A percentile compares a stretch with the other conserved stretches of the same genome.
Conservation (phyloP, 37 sponge, comb jelly and placozoan genomes). For the Dysidea cf. avara region DNA sequence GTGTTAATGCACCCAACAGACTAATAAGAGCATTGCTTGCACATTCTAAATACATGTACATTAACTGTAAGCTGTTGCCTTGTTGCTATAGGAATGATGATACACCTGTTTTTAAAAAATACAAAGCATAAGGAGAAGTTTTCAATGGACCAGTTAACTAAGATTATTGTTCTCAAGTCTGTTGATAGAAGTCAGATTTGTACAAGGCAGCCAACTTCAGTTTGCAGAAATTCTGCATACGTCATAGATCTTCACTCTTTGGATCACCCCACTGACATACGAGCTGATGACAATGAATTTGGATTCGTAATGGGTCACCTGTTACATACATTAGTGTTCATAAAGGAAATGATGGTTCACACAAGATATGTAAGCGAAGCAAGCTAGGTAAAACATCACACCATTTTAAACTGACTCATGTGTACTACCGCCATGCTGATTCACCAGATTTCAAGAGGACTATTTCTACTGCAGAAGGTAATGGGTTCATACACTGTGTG, state of each 20-base stretch:
- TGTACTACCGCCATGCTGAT: constrained; percentile 15
- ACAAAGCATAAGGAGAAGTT: no score
- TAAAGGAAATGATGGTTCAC: neutral
- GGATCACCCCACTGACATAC: no score
- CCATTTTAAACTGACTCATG: constrained; percentile 16
- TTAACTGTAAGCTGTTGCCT: no score
- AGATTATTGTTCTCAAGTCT: neutral
- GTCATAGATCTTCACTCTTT: no score
- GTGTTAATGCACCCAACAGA: no score
- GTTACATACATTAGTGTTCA: no score
- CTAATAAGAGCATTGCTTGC: no score
- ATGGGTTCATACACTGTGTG: neutral
- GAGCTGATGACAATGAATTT: constrained; percentile 34
- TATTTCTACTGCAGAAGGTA: constrained; percentile 17
- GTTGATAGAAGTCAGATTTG: neutral
- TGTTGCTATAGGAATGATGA: no score
- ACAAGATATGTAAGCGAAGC: neutral
- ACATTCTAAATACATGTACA: no score
- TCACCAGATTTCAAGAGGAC: constrained; percentile 13
- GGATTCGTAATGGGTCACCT: neutral
- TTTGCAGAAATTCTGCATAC: no score
- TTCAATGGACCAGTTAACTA: constrained; percentile 2
- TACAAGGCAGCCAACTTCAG: no score
- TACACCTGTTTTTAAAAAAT: no score
- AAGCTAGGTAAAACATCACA: neutral